Percentiles rank a stretch among this genome's conserved stretches.
These are phyloP conservation scores for Zaprionus lineosus DNA, from an alignment of 2,888 invertebrate species.

Conservation along the genomic window DNA sequence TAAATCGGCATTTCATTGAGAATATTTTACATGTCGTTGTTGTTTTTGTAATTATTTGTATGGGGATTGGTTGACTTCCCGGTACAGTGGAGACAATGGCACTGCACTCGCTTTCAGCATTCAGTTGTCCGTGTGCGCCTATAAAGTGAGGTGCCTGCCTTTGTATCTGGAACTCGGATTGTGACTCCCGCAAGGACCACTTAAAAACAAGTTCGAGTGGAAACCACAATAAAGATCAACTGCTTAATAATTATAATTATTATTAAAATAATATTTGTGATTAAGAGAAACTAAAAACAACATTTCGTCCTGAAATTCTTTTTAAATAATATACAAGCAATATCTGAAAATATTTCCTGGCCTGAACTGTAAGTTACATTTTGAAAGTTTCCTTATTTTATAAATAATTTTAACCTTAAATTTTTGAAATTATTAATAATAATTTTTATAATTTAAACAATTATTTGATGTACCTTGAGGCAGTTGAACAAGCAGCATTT, in stretches of 20 bases:
- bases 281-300: too few relatives aligned
- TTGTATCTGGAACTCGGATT: background rate
- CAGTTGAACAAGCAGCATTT: background rate
- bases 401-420: background rate
- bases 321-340: too few relatives aligned
- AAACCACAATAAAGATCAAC: background rate
- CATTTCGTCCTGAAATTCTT: background rate
- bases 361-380: background rate
- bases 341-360: background rate
- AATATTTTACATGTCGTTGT: conserved; percentile 28
- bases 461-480: background rate
- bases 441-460: background rate
- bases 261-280: too few relatives aligned
- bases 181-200: conserved; percentile 6
- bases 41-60: conserved; percentile 6
- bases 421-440: background rate
- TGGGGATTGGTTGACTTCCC: conserved; percentile 33
- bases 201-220: background rate
- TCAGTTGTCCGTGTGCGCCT: conserved; percentile 54
- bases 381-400: too few relatives aligned
- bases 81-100: conserved; percentile 17
- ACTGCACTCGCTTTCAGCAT: conserved; percentile 40
- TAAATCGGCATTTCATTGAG: conserved; percentile 63
- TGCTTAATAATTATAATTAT: too few relatives aligned
- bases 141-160: conserved; percentile 17